These are phyloP conservation scores for Drosophila emarginata DNA, from an alignment of 2,888 invertebrate species.

Conservation along the genomic window DNA sequence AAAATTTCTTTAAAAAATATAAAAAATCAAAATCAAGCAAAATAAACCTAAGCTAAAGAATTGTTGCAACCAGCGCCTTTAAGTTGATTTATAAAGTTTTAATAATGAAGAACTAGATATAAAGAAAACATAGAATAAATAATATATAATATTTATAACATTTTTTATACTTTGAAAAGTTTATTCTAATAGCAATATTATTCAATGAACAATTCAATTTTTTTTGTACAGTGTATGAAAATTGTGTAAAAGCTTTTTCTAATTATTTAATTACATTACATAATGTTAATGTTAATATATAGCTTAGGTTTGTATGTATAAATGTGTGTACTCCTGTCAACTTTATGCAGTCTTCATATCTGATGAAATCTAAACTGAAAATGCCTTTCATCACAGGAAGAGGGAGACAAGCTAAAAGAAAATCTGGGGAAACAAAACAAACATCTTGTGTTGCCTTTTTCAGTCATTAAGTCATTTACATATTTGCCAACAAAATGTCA, in stretches of 20 bases:
- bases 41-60: no score
- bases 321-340: not conserved
- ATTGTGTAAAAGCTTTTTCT: not conserved
- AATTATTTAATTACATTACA: not conserved
- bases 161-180: no score
- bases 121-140: no score
- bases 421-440: conserved; percentile 16
- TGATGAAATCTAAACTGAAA: not conserved
- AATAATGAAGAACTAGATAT: no score
- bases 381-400: conserved; percentile 15
- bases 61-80: no score
- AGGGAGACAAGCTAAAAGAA: conserved; percentile 4
- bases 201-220: no score
- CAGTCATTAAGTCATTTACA: conserved; percentile 55
- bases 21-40: no score
- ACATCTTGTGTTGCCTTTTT: conserved; percentile 41
- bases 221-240: not conserved
- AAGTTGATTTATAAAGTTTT: no score
- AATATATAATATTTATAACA: no score
- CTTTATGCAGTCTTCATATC: not conserved
- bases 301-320: not conserved
- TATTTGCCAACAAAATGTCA: conserved; percentile 55
- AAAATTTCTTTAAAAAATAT: no score
- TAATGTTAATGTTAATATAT: not conserved
- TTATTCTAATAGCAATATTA: no score